Conservation (phyloP, 2,888 invertebrate genomes). For the Anorthoa munda region DNA sequence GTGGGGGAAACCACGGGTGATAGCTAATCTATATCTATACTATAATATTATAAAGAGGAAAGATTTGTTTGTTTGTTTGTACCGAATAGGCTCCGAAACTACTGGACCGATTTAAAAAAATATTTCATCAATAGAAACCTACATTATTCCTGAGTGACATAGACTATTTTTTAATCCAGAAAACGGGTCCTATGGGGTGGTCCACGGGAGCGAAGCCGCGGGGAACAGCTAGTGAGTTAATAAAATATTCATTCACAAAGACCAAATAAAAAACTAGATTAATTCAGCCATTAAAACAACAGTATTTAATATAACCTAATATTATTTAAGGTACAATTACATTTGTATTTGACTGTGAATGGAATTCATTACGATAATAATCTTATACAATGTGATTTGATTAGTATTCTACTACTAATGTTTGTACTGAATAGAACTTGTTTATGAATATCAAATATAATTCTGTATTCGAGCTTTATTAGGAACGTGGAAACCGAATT, state of each 20-base stretch:
- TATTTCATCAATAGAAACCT: too few species aligned
- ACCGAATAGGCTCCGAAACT: too few species aligned
- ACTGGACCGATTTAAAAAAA: too few species aligned
- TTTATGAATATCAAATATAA: slow-evolving; percentile 17
- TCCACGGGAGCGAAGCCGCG: too few species aligned
- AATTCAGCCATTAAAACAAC: background rate
- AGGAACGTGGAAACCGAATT: background rate
- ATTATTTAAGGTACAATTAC: slow-evolving; percentile 22
- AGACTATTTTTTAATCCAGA: too few species aligned
- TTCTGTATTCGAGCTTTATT: slow-evolving; percentile 1
- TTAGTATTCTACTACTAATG: slow-evolving; percentile 24
- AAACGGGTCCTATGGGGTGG: too few species aligned
- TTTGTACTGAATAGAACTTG: slow-evolving; percentile 16
- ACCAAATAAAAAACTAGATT: background rate
- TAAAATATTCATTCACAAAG: slow-evolving; percentile 9
- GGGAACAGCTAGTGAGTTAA: background rate
- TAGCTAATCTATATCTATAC: too few species aligned
- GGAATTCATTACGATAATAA: slow-evolving; percentile 19
- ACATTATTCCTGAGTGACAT: too few species aligned
- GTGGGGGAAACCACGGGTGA: too few species aligned
- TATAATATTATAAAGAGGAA: too few species aligned
- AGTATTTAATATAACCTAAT: slow-evolving; percentile 13
- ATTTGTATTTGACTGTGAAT: slow-evolving; percentile 3
- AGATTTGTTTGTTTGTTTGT: too few species aligned
- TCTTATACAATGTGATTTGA: background rate